These are phyloP conservation scores for Rhinoptilus africanus DNA, from an alignment of 2,113 vertebrate species.

Conservation along the genomic window DNA sequence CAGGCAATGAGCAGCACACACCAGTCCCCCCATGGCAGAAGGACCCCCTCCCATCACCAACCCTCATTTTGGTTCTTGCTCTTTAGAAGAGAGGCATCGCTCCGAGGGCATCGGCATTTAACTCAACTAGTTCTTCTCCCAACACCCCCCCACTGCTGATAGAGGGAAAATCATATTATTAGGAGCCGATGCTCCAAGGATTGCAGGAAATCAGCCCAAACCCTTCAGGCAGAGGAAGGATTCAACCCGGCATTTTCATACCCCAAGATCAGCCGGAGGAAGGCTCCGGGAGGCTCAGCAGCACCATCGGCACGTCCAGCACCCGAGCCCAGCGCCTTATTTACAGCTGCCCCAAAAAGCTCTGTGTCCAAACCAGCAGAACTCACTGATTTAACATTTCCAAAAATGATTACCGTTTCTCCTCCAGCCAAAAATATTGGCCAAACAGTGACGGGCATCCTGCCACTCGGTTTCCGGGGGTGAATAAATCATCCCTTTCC, in stretches of 20 bases:
- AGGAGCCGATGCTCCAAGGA: not conserved
- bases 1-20: not conserved
- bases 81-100: rapidly evolving
- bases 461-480: not conserved
- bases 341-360: not conserved
- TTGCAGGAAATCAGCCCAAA: not conserved
- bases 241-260: rapidly evolving
- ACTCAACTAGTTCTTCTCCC: not conserved
- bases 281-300: not conserved
- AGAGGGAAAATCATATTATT: rapidly evolving
- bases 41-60: not conserved
- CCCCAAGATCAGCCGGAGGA: not conserved
- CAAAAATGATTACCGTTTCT: not conserved
- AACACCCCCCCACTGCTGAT: rapidly evolving
- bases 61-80: rapidly evolving
- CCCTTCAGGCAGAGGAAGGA: not conserved
- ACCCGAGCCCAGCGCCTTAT: rapidly evolving
- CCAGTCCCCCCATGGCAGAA: not conserved
- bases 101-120: not conserved
- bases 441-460: not conserved
- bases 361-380: not conserved
- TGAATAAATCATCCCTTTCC: not conserved
- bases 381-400: not conserved
- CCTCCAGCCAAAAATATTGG: not conserved
- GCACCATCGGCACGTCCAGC: rapidly evolving